A percentile compares a stretch with the other conserved stretches of the same genome.
These are phyloP conservation scores for Nesoenas mayeri DNA, from an alignment of 2,113 vertebrate genomes.

Conservation along the genomic window DNA sequence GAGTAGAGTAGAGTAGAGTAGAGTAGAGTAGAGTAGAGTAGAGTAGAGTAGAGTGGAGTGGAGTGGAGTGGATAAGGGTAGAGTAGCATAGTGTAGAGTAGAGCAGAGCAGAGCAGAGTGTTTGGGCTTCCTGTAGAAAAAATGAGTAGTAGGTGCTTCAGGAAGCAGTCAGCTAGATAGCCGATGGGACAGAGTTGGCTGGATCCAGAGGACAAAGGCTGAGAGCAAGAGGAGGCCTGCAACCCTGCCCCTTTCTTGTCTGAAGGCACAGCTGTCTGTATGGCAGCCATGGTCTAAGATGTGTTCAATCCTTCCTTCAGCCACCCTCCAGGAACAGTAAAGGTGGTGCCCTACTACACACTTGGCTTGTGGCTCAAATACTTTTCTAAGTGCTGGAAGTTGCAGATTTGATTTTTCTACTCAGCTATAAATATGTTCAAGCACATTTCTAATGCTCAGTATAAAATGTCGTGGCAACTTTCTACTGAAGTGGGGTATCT, in stretches of 20 bases:
- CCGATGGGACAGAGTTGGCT: neutral
- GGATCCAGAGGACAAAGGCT: neutral
- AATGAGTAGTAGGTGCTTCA: neutral
- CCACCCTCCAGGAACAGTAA: neutral
- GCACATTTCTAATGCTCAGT: neutral
- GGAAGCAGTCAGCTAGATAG: neutral
- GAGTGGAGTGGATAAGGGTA: too few species aligned
- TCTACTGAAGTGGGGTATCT: neutral
- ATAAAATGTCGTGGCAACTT: neutral
- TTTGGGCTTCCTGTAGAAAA: neutral
- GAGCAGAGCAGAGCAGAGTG: neutral
- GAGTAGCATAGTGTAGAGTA: too few species aligned
- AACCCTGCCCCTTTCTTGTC: neutral
- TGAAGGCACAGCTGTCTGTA: neutral
- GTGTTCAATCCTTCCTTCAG: neutral
- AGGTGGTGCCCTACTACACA: too few species aligned
- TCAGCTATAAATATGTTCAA: neutral
- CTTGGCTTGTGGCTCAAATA: neutral
- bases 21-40: too few species aligned
- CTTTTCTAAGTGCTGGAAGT: neutral
- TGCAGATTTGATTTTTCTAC: neutral
- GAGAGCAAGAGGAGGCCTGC: neutral
- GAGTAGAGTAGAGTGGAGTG: too few species aligned
- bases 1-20: neutral
- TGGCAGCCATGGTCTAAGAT: too few species aligned